Evolutionary conservation across 1,140 invertebrate species (phyloP), one percentile per base, ranked within the genome.

Genomic region (Cecropterus lyciades): DNA sequence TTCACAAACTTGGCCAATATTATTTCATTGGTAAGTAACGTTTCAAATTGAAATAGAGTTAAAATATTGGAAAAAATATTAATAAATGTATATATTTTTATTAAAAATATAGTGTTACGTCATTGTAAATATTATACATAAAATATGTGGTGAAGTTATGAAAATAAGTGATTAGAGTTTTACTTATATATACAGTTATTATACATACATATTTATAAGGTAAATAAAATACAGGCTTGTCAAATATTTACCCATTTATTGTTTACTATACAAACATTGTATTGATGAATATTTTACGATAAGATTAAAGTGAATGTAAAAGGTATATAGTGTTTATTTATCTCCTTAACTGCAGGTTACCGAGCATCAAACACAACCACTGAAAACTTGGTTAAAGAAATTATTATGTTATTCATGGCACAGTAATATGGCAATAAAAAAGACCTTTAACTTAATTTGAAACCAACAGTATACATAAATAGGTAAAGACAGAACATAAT

Each of bases 281-380:
- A 73, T 79, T 70, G 69, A 84, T 80, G 79, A 73, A 85, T 83
- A 85, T 83, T 82, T 82, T 82, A 78, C 69, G 64, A 49, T 79
- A 81, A 80, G 72, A 84, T 76, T 82, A 78, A 81, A 78, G 67
- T 81, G 74, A 81, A 74, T 78, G 70, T 75, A 80, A 82, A 78
- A 68, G 55, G 46, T 68, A 63, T 62, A n/a, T 60, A 48, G 16
- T 63, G 63, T 69, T 67, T 60, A 24, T 62, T 71, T 65, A 65
- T 67, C 45, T 67, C 37, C 16, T 13, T 73, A 63, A 62, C 59
- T 73, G 40, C 62, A 57, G 27, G 15, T 89, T 74, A 92, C 49
- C 95, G 93, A 3, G 95, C 95, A 92, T 95, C 95, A 71, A 95
- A 95, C 8, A 95, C 95, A 52, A 95, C 94, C 91, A 95, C 95